Base-by-base conservation (phyloP, 35 echinoderm and acorn worm genomes). In the Ptychodera flava region DNA sequence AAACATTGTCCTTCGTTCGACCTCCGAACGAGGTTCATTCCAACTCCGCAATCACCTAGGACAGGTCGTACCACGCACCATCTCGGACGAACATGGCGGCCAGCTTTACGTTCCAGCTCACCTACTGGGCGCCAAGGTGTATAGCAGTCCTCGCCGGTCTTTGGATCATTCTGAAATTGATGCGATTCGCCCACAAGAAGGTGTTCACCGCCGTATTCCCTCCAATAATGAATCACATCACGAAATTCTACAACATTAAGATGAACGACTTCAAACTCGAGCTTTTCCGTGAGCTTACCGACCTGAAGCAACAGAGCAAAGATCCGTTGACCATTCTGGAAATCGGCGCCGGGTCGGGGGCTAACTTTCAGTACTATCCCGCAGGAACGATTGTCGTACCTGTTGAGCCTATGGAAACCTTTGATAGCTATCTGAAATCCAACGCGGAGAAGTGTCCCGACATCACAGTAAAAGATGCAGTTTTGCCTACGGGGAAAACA, bases 281-380 rank as follows among this genome's bases (percentile, higher is more conserved):
- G 22, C 22, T 64, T 12, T 64, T 64, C 22, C 22, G 6, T 64
- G 45, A 64, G 6, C 45, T 64, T 6, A 6, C 45, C 45, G 45
- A 64, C 22, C 22, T 64, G 6, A 64, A 64, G 22, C 45, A 64
- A 64, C 6, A 64, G 22, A 12, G 45, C 45, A 22, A 22, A 12
- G 45, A 22, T 64, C 45, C 6, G 22, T 22, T 89, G 0, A 89
- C 87, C 28, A 37, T 89, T 14, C 29, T 89, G 31, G 87, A 89
- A 80, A 82, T 89, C 35, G 87, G 87, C 16, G 87, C 64, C 16
- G 87, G 87, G 15, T 32, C 87, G 0, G 87, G 87, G 0, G 45
- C 87, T 33, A 89, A 88, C 33, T 89, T 89, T 32, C 82, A 89
- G 36, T 89, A 75, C 87, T 89, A 82, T 35, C 87, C 87, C 10